Percentiles rank a stretch among this genome's conserved stretches.
phyloP scores from a whole-genome alignment of 2,113 vertebrate genomes.

The Megaleporinus macrocephalus region DNA sequence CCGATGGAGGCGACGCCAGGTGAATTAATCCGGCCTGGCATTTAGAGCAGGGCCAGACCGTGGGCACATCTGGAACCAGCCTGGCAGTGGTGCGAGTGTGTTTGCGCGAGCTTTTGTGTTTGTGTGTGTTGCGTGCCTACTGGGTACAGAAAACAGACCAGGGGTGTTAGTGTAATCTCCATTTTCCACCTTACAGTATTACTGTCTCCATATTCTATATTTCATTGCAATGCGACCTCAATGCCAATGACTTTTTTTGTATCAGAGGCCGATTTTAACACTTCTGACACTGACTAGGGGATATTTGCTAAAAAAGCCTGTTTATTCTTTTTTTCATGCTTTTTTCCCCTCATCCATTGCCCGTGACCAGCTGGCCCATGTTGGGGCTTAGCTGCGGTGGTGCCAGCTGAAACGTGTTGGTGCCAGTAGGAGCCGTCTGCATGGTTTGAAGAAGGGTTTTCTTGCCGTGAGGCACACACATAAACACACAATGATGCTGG shows the following conservation, averaged over 20 bases:
- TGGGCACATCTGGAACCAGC: conserved; percentile 56
- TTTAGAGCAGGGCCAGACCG: conserved; percentile 58
- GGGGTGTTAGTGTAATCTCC: conserved; percentile 43
- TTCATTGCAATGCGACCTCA: neutral
- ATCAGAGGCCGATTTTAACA: neutral
- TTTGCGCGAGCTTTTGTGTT: conserved; percentile 15
- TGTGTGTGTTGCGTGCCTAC: conserved; percentile 34
- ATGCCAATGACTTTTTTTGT: neutral
- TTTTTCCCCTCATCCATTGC: neutral
- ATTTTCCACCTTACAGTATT: conserved; percentile 38
- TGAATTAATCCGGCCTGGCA: conserved; percentile 69
- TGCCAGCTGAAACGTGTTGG: conserved; percentile 73
- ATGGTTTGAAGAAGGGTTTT: conserved; percentile 53
- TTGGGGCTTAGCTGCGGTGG: conserved; percentile 63
- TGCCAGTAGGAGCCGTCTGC: conserved; percentile 67
- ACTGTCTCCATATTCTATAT: conserved; percentile 1
- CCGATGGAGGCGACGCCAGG: conserved; percentile 49
- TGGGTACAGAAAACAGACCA: conserved; percentile 26
- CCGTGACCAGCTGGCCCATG: conserved; percentile 69
- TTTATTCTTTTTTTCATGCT: neutral
- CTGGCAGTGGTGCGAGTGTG: conserved; percentile 3
- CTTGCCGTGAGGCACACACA: conserved; percentile 45
- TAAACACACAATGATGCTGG: conserved; percentile 17
- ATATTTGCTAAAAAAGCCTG: conserved; percentile 22
- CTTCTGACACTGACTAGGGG: neutral